A percentile compares a stretch with the other conserved stretches of the same genome.
Conservation (phyloP, 1,140 invertebrate genomes). For the Chelonus insularis region DNA sequence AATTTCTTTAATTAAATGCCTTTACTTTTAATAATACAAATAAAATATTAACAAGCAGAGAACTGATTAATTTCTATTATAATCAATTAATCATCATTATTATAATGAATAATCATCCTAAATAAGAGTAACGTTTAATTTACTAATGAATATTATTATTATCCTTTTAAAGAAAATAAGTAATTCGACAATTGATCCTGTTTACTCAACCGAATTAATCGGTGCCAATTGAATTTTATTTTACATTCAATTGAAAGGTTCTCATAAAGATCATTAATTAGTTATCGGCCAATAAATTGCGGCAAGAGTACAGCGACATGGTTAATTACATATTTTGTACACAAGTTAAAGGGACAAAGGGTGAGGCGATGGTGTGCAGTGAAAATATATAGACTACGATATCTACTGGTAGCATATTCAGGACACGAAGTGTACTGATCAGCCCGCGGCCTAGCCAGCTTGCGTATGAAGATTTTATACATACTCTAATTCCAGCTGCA, state of each 20-base stretch:
- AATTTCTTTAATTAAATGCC: too few relatives aligned
- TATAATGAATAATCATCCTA: too few relatives aligned
- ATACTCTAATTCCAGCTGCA: constrained; percentile 12
- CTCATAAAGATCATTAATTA: constrained; percentile 37
- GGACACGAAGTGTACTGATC: too few relatives aligned
- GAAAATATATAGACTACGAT: constrained; percentile 23
- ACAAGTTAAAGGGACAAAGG: constrained; percentile 21
- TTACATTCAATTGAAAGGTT: not conserved
- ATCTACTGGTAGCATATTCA: not conserved
- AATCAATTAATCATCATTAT: too few relatives aligned
- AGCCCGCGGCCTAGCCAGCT: not conserved
- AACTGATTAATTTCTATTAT: too few relatives aligned
- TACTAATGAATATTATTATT: too few relatives aligned
- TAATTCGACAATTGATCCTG: not conserved
- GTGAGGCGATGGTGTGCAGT: constrained; percentile 11
- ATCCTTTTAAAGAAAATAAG: too few relatives aligned
- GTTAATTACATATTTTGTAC: constrained; percentile 39
- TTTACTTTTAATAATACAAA: too few relatives aligned
- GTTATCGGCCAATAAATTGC: constrained; percentile 40
- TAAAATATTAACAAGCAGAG: too few relatives aligned
- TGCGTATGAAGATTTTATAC: not conserved
- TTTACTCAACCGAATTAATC: not conserved
- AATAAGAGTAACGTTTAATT: too few relatives aligned
- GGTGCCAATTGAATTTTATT: not conserved
- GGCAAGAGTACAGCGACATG: constrained; percentile 36